Evolutionary conservation across 2,888 invertebrate species (phyloP).

Genomic region (Liposcelis brunnea): DNA sequence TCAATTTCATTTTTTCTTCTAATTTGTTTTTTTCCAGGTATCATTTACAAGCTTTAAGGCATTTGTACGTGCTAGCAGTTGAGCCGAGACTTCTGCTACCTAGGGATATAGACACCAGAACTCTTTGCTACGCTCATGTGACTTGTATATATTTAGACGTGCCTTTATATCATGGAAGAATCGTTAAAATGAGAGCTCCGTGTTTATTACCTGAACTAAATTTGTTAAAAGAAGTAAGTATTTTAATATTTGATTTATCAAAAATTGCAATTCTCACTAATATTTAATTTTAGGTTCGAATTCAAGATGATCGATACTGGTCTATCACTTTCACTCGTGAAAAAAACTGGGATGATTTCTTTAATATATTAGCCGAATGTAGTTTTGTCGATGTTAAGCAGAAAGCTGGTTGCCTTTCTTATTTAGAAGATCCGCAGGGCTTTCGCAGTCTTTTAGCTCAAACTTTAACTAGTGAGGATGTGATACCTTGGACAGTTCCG

Average conservation of each 20-base stretch:
- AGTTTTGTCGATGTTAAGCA: slow-evolving; percentile 69
- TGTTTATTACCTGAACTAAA: slow-evolving; percentile 70
- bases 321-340: slow-evolving; percentile 64
- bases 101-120: slow-evolving; percentile 61
- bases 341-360: slow-evolving; percentile 67
- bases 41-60: slow-evolving; percentile 91
- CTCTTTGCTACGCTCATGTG: slow-evolving; percentile 67
- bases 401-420: slow-evolving; percentile 73
- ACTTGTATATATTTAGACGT: slow-evolving; percentile 34
- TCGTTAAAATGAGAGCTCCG: slow-evolving; percentile 53
- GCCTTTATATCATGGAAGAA: slow-evolving; percentile 26
- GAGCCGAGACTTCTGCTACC: slow-evolving; percentile 81
- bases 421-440: slow-evolving; percentile 68
- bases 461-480: slow-evolving; percentile 55
- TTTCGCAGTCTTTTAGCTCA: slow-evolving; percentile 61
- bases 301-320: slow-evolving; percentile 81
- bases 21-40: slow-evolving; percentile 40
- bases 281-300: slow-evolving; percentile 27
- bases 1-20: slow-evolving; percentile 1
- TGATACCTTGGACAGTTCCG: slow-evolving; percentile 44
- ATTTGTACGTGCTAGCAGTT: slow-evolving; percentile 86
- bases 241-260: background rate
- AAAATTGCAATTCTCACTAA: background rate
- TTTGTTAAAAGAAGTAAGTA: slow-evolving; percentile 45
- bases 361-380: slow-evolving; percentile 32